Conservation (phyloP, 2,797 vertebrate species). For the Brachyalestes nurse region DNA sequence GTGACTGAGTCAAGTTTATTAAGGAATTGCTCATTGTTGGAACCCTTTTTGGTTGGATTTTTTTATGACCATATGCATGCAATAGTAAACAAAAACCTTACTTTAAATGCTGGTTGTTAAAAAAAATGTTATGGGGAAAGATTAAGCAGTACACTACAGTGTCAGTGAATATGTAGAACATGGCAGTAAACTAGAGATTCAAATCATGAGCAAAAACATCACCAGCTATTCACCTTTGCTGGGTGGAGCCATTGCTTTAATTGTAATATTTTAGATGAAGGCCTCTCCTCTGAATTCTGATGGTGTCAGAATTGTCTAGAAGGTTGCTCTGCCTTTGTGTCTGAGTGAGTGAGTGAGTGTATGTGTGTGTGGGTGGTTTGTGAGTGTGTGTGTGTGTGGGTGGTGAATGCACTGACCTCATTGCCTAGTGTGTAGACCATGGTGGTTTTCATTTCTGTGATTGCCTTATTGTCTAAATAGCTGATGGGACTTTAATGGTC, state of each 20-base stretch:
- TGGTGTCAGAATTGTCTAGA: background rate
- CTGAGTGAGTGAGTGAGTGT: background rate
- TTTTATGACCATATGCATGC: background rate
- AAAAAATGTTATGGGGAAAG: too few species aligned
- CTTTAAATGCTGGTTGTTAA: background rate
- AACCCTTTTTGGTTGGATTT: background rate
- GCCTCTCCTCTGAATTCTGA: background rate
- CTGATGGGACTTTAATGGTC: constrained; percentile 4
- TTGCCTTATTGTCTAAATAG: background rate
- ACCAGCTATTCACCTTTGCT: background rate
- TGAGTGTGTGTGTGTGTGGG: background rate
- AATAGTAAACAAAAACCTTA: background rate
- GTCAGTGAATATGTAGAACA: background rate
- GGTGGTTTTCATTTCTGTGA: constrained; percentile 13
- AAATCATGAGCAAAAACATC: background rate
- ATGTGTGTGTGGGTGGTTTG: too few species aligned
- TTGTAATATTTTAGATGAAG: background rate
- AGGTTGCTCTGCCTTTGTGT: background rate
- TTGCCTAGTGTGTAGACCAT: background rate
- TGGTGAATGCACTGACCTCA: background rate
- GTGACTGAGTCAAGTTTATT: background rate
- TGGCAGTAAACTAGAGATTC: background rate
- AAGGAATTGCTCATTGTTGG: background rate
- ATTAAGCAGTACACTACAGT: background rate
- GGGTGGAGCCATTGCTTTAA: background rate